phyloP scores from a whole-genome alignment of 2,113 vertebrate genomes.

The Grantiella picta region DNA sequence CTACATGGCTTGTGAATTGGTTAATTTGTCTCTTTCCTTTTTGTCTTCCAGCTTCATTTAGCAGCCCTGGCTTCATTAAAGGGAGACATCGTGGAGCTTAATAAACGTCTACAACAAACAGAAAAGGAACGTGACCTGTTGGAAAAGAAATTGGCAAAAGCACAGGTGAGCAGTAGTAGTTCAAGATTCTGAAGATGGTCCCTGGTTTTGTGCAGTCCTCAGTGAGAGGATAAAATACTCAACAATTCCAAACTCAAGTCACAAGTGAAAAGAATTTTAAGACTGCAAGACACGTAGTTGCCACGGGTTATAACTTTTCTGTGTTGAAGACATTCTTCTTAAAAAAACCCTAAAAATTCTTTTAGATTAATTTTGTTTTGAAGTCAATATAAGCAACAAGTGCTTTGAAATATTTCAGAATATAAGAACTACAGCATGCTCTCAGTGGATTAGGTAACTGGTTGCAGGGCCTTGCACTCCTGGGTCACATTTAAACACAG shows the following conservation, averaged over 20 bases:
- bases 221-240: background rate
- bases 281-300: background rate
- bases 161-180: constrained; percentile 75
- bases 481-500: background rate
- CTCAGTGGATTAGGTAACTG: background rate
- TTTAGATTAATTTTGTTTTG: background rate
- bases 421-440: background rate
- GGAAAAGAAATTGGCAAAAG: constrained; percentile 85
- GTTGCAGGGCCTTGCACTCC: background rate
- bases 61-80: constrained; percentile 87
- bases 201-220: background rate
- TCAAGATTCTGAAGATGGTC: background rate
- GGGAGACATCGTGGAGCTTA: constrained; percentile 84
- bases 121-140: constrained; percentile 82
- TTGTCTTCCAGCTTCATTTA: constrained; percentile 77
- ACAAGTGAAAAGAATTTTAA: background rate
- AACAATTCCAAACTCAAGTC: background rate
- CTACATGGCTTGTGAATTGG: background rate
- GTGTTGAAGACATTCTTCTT: background rate
- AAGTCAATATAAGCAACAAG: background rate
- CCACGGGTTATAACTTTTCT: background rate
- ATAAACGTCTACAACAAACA: constrained; percentile 83
- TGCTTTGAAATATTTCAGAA: background rate
- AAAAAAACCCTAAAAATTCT: background rate
- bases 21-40: constrained; percentile 11